Evolutionary conservation across 2,113 vertebrate genomes (phyloP), one percentile per base, ranked within the genome.

Genomic region (Psilopsiagon aurifrons): DNA sequence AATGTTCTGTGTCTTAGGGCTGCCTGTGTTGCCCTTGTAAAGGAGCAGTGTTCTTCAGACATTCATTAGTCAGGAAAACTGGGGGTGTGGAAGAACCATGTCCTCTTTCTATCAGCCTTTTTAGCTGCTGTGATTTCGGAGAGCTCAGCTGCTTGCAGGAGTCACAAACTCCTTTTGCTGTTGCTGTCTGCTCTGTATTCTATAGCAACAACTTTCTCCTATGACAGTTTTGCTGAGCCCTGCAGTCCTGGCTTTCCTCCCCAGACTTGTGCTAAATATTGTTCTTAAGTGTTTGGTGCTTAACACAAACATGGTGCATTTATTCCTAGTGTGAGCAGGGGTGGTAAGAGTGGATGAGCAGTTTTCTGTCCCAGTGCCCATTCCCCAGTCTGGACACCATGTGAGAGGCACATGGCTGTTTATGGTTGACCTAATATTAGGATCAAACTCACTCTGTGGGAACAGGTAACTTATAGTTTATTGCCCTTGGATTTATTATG

Each of bases 121-220:
- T 73, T 73, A 73, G 43, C 70, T 82, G 33, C 85, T 93, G 88
- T 66, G 57, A 35, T 90, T 90, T 88, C 84, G 73, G 70, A 94
- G 39, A 64, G 62, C 47, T 93, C 62, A 75, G 47, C 27, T 94
- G 55, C 67, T 94, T 44, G 47, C 33, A 79, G 49, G 46, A 88
- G 33, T 87, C 57, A 66, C 57, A 57, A 71, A 27, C 43, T 79
- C 17, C 46, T 82, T 83, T 35, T 84, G 46, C 28, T 84, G 74
- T 86, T 71, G 52, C 62, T 91, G 87, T 87, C 39, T 94, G 55
- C 68, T 91, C 55, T 76, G 39, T 67, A 15, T 81, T 91, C 94
- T 91, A 51, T 54, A 8, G 1, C 29, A 66, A 62, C 33, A 64
- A 24, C 35, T 51, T n/a, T 44, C 16, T 91, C 28, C 31, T 81